Percentiles rank a stretch among this genome's conserved stretches.
These are phyloP conservation scores for Virgularia gustaviana DNA, from an alignment of 92 coral and sea anemone species.

Conservation along the genomic window DNA sequence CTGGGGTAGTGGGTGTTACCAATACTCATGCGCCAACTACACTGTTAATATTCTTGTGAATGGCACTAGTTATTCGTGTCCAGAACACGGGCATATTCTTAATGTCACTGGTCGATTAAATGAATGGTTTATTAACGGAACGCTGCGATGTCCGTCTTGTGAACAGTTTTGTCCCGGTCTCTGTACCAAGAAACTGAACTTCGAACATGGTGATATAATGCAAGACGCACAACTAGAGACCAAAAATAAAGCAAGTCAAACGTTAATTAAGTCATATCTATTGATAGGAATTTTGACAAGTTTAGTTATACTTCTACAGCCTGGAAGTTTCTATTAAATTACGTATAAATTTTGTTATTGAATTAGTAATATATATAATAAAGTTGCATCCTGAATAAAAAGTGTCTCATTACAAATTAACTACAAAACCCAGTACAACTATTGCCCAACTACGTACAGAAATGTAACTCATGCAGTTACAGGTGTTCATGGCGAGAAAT, in stretches of 20 bases:
- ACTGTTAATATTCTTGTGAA: conserved; percentile 66
- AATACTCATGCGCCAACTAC: conserved; percentile 59
- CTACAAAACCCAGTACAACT: no score
- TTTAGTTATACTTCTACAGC: no score
- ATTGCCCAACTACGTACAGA: no score
- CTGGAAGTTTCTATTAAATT: no score
- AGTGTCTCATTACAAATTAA: no score
- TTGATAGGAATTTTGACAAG: background rate
- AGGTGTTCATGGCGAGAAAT: no score
- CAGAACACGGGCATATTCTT: conserved; percentile 64
- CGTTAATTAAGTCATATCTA: background rate
- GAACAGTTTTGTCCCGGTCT: conserved; percentile 57
- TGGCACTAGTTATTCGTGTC: conserved; percentile 62
- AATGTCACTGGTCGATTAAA: conserved; percentile 64
- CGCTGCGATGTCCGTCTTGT: conserved; percentile 82
- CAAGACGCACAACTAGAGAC: background rate
- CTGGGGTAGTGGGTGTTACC: conserved; percentile 99
- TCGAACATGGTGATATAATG: background rate
- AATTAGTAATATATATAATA: background rate
- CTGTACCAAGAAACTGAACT: background rate
- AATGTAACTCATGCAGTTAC: no score
- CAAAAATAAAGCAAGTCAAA: background rate
- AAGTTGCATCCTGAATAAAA: no score
- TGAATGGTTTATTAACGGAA: conserved; percentile 77
- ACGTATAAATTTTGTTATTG: background rate